phyloP scores from a whole-genome alignment of 2,888 invertebrate species.

The Mythimna vitellina region DNA sequence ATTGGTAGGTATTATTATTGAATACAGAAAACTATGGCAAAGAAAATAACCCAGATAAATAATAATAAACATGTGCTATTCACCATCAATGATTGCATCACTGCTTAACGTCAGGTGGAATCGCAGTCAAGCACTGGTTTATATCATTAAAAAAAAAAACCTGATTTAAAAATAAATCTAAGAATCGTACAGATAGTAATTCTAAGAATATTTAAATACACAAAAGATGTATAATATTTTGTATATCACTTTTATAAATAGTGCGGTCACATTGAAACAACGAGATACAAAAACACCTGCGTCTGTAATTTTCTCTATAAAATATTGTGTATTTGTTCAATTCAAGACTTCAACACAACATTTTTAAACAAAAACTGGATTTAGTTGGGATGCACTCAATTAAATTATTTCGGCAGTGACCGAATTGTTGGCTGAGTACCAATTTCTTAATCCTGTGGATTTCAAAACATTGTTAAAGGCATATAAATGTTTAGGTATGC shows the following conservation, averaged over 20 bases:
- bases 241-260: slow-evolving; percentile 18
- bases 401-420: slow-evolving; percentile 29
- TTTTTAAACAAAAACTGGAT: slow-evolving; percentile 34
- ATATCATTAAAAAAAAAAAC: no score
- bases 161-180: no score
- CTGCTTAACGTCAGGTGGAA: no score
- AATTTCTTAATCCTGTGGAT: slow-evolving; percentile 38
- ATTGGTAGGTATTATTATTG: no score
- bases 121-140: no score
- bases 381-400: slow-evolving; percentile 52
- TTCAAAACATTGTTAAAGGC: slow-evolving; percentile 37
- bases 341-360: slow-evolving; percentile 12
- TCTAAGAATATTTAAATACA: no score
- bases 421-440: slow-evolving; percentile 46
- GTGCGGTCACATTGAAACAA: slow-evolving; percentile 43
- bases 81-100: no score
- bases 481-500: slow-evolving; percentile 20
- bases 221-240: background rate
- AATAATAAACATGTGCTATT: no score
- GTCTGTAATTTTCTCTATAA: slow-evolving; percentile 38
- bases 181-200: no score
- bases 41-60: no score
- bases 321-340: slow-evolving; percentile 22
- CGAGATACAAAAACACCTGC: slow-evolving; percentile 41
- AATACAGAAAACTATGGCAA: no score